Conservation (phyloP, 1,140 invertebrate genomes). For the Lasaia peninsularis region DNA sequence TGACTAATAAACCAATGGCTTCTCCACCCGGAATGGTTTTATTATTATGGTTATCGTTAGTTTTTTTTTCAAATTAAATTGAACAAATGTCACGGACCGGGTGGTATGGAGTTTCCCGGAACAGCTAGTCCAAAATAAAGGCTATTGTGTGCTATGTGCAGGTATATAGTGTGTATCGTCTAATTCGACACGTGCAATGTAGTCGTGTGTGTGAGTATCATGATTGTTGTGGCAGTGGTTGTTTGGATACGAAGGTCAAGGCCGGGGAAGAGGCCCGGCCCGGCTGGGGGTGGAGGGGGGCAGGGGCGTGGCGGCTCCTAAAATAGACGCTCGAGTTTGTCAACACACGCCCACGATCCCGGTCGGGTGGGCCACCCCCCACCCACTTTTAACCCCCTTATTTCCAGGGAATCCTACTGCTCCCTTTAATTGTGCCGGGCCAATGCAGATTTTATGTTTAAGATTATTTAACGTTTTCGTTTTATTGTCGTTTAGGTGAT, state of each 20-base stretch:
- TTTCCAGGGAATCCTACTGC: constrained; percentile 13
- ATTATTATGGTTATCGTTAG: too few relatives aligned
- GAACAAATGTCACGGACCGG: too few relatives aligned
- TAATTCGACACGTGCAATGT: not conserved
- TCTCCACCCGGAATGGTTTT: too few relatives aligned
- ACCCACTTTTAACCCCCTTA: not conserved
- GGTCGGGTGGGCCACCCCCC: not conserved
- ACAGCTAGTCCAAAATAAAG: too few relatives aligned
- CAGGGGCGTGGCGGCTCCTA: constrained; percentile 23
- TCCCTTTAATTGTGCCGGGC: not conserved
- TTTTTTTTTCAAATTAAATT: too few relatives aligned
- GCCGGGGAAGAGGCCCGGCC: constrained; percentile 35
- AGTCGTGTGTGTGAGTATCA: constrained; percentile 12
- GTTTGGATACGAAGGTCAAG: constrained; percentile 72
- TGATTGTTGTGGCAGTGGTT: constrained; percentile 68
- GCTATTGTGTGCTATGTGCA: too few relatives aligned
- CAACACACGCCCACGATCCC: constrained; percentile 55
- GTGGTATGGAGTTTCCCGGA: too few relatives aligned
- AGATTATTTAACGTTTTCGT: too few relatives aligned
- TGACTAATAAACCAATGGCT: too few relatives aligned
- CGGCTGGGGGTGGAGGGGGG: constrained; percentile 19
- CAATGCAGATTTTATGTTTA: too few relatives aligned
- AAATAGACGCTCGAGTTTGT: constrained; percentile 69
- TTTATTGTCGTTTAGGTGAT: too few relatives aligned
- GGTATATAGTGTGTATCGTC: too few relatives aligned